Evolutionary conservation across 2,113 vertebrate species (phyloP), one percentile per base, ranked within the genome.

Genomic region (Cyprinodon tularosa): DNA sequence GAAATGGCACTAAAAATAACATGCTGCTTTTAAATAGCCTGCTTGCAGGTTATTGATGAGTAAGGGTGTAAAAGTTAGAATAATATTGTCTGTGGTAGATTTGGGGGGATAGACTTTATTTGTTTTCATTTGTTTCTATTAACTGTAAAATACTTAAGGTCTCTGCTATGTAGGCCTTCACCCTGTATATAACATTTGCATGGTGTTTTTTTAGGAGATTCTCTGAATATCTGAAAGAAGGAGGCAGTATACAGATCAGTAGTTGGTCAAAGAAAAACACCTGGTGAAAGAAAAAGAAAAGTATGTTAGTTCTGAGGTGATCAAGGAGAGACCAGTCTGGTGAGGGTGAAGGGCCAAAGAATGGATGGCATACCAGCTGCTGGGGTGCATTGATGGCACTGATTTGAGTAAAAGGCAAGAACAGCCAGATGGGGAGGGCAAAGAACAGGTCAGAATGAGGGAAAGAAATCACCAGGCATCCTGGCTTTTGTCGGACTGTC

Each of bases 351-450:
- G 74, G 68, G 78, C 75, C 39, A 82, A 67, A 77, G 42, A 72
- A 59, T 57, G 72, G 59, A 66, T 62, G 78, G 68, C 62, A 71
- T 71, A 84, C 76, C 81, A 87, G 86, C 87, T 86, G 88, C 72
- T 79, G 62, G 60, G 74, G 62, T 61, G 72, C 68, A 11, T 68
- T 71, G 62, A 81, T 4, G 0, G 78, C 68, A 78, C 68, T 50
- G 29, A 85, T 72, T 70, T 74, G 65, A 80, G 77, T 74, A 80
- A 76, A 72, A 82, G 64, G 80, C 78, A 71, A 15, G 72, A 84
- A 72, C 63, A 81, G 85, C 82, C 89, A 91, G 86, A 83, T 86
- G 84, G 85, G 76, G 77, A 72, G 81, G 85, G 77, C 76, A 80
- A 69, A 79, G 81, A 83, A 67, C 53, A 59, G 78, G 76, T 64